Conservation (phyloP, 2,113 vertebrate species). For the Sebastes schlegelii region DNA sequence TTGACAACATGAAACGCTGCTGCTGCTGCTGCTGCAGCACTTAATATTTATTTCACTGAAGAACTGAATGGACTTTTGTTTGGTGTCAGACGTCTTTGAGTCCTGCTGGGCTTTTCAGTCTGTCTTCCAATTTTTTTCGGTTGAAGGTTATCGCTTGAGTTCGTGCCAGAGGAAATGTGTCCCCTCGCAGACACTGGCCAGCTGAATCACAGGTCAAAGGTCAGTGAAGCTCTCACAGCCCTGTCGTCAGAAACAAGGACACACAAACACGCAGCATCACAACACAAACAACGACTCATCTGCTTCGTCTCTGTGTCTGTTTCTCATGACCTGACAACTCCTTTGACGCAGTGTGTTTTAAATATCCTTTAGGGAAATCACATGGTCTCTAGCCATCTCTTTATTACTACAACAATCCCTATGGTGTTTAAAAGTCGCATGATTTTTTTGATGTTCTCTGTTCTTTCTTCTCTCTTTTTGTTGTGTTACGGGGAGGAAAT, state of each 20-base stretch:
- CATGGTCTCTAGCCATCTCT: background rate
- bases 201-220: constrained; percentile 57
- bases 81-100: background rate
- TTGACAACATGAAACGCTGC: background rate
- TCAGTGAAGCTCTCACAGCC: constrained; percentile 54
- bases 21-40: constrained; percentile 11
- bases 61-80: constrained; percentile 49
- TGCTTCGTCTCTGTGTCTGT: constrained; percentile 29
- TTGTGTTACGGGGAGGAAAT: background rate
- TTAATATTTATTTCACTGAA: constrained; percentile 26
- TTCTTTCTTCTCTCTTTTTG: constrained; percentile 14
- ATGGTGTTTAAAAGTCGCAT: constrained; percentile 20
- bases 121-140: background rate
- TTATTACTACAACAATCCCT: constrained; percentile 8
- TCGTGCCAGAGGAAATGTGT: constrained; percentile 59
- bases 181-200: constrained; percentile 43
- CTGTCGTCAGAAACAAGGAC: constrained; percentile 46
- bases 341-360: constrained; percentile 34
- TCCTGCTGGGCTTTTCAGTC: background rate
- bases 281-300: constrained; percentile 51
- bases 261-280: constrained; percentile 21
- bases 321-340: constrained; percentile 76
- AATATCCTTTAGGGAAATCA: constrained; percentile 25
- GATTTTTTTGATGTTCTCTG: constrained; percentile 13
- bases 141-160: constrained; percentile 14